Percentiles rank a stretch among this genome's conserved stretches.
phyloP scores from a whole-genome alignment of 2,888 invertebrate species.

The Nephrotoma flavescens region DNA sequence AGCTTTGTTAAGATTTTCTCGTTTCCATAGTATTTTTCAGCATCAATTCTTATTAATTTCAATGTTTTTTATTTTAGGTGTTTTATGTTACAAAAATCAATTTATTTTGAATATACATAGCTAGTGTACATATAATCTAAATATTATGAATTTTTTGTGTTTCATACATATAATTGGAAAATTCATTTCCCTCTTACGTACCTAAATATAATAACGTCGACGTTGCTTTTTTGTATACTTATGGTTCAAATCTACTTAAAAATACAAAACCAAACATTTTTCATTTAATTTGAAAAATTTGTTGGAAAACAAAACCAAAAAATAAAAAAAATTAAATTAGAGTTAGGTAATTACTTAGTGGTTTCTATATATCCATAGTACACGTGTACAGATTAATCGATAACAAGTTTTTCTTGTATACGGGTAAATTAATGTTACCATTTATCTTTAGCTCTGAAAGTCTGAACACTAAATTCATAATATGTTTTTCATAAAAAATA shows the following conservation, averaged over 20 bases:
- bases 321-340: background rate
- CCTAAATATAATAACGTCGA: no score
- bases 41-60: background rate
- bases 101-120: background rate
- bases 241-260: background rate
- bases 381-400: background rate
- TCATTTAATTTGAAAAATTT: background rate
- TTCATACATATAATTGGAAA: background rate
- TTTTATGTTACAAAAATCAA: background rate
- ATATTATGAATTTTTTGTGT: background rate
- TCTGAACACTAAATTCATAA: background rate
- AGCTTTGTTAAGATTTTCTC: background rate
- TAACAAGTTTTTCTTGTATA: background rate
- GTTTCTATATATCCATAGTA: background rate
- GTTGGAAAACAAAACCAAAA: background rate
- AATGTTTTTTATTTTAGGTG: background rate
- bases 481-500: background rate
- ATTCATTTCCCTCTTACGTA: no score
- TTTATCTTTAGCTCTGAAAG: background rate
- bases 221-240: background rate
- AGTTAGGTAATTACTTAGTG: background rate
- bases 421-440: background rate
- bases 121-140: background rate
- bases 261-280: background rate
- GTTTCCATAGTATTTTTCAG: background rate